Percentiles rank a stretch among this genome's conserved stretches.
Evolutionary conservation across 1,140 invertebrate species (phyloP).

Genomic region (Drosophila melanogaster): Release_6_plus_ISO1_MT NC_004354.4:10923501-10924000

Average conservation of each 20-base stretch:
- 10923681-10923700: too few species aligned
- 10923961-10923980: constrained; percentile 35
- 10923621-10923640: not conserved
- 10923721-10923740: too few species aligned
- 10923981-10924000: constrained; percentile 46
- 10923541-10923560: not conserved
- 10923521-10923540: not conserved
- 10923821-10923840: constrained; percentile 34
- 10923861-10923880: constrained; percentile 9
- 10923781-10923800: not conserved
- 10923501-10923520: not conserved
- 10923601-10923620: not conserved
- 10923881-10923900: constrained; percentile 32
- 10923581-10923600: constrained; percentile 1
- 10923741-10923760: not conserved
- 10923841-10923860: constrained; percentile 14
- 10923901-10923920: constrained; percentile 25
- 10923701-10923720: too few species aligned
- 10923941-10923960: constrained; percentile 15
- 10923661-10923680: too few species aligned
- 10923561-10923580: not conserved
- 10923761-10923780: not conserved
- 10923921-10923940: constrained; percentile 19
- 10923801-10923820: not conserved
- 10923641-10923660: too few species aligned